Base-by-base conservation (phyloP, 2,113 vertebrate genomes). In the Sander lucioperca region DNA sequence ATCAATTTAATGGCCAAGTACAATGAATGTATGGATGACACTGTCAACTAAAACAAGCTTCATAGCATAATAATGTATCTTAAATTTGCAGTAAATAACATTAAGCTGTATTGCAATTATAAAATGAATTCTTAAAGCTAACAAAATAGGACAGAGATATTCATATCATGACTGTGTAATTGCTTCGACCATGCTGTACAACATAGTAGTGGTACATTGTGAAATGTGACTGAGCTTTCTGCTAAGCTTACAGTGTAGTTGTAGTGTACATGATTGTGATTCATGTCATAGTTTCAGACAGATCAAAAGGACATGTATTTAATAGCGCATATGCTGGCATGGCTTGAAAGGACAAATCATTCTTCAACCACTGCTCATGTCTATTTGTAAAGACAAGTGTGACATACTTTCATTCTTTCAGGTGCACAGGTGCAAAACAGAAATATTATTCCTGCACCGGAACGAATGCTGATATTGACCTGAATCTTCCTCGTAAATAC, bases 341-440 rank as follows among this genome's bases (percentile, higher is more conserved):
- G 83, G 81, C 80, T 67, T 85, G 62, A 85, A 82, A 88, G 93
- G 84, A 77, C 83, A 86, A 90, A 87, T 92, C 87, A 87, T 84
- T 89, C 90, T 84, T 71, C 80, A 73, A 48, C 83, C 65, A 59
- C 71, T 25, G 74, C 89, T 88, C 90, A 92, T 84, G 84, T 91
- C 91, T 91, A 88, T 94, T 92, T 92, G 92, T 74, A 87, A 92
- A 92, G 89, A 89, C 93, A 85, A 84, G 79, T 89, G 90, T 54
- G 69, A 88, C 92, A 92, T 82, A 19, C 81, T 86, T 82, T 83
- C 82, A 89, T 91, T 91, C 89, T 87, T 86, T 83, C 87, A 88
- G 82, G 85, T 91, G 87, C 83, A 92, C 89, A 91, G 88, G 81
- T 91, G 91, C 86, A 82, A 75, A 71, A 65, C 84, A 62, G 79